Evolutionary conservation across 2,888 invertebrate species (phyloP).

Genomic region (Drosophila eohydei): DNA sequence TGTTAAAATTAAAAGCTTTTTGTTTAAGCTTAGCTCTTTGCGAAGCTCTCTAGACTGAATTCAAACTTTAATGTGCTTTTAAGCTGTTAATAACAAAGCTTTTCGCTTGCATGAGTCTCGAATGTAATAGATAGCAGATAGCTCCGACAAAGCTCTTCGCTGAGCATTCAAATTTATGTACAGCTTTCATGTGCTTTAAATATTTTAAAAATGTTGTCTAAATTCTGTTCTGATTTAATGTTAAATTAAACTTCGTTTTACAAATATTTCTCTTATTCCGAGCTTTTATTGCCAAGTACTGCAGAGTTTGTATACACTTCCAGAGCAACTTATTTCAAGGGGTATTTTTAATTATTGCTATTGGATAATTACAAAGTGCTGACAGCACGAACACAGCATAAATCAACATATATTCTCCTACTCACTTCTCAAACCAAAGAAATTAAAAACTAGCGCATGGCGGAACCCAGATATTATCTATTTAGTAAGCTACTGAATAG

Average conservation of each 20-base stretch:
- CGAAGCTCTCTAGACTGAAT: neutral
- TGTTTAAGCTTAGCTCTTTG: neutral
- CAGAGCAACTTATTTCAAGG: neutral
- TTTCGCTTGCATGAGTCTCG: too few relatives aligned
- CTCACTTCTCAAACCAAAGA: neutral
- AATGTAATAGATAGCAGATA: too few relatives aligned
- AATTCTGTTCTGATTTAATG: too few relatives aligned
- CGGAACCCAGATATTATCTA: neutral
- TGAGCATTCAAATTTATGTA: too few relatives aligned
- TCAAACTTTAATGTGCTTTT: neutral
- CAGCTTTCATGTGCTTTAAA: too few relatives aligned
- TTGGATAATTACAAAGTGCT: constrained; percentile 3
- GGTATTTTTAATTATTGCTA: constrained; percentile 4
- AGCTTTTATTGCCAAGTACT: too few relatives aligned
- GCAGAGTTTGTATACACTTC: neutral
- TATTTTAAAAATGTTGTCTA: neutral
- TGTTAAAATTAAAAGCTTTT: too few relatives aligned
- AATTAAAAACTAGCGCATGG: neutral
- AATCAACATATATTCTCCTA: neutral
- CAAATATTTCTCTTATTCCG: neutral
- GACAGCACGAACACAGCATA: neutral
- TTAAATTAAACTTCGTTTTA: too few relatives aligned
- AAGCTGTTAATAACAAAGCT: neutral
- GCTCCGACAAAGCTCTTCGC: too few relatives aligned
- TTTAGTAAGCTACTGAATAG: neutral